Evolutionary conservation across 1,140 invertebrate genomes (phyloP), one percentile per base, ranked within the genome.

Genomic region (Eurosta solidaginis): DNA sequence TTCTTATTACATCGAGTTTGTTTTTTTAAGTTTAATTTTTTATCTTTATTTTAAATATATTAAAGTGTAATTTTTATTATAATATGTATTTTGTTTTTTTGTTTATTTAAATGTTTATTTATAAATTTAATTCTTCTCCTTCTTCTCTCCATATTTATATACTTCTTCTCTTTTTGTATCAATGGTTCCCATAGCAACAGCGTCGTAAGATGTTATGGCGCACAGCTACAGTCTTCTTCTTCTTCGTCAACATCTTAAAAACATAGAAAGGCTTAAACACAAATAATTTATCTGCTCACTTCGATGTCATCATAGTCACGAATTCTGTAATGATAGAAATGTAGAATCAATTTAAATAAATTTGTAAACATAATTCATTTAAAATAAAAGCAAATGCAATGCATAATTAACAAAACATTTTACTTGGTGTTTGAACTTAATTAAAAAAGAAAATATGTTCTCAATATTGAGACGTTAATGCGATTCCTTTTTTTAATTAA

Each of bases 281-380:
- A 87, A 85, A 83, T 85, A 86, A 87, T 83, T 86, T 87, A 85
- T 86, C 84, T 83, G 87, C 91, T 93, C 95, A 97, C 95, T 97
- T 97, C 92, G 96, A 97, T 92, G 96, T 97, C 96, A 97, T 97
- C 96, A 97, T 97, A 91, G 96, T 97, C 91, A 97, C 96, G 91
- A 97, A 97, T 93, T 97, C 96, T 97, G 93, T 74, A 95, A 93
- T 87, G 89, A 90, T 88, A 90, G 85, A 88, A 75, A 49, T 17
- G 77, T 2, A 20, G n/a, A n/a, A n/a, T n/a, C 4, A 77, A 77
- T 44, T 36, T 3, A 44, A 20, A 9, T 1, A 17, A 36, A 47
- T 47, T 47, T 63, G 1, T 63, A 74, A 78, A 42, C 45, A 54
- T 33, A 76, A 47, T 17, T n/a, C 40, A 45, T 54, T 27, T 22